A percentile compares a stretch with the other conserved stretches of the same genome.
phyloP scores from a whole-genome alignment of 2,113 vertebrate genomes.

The Scatophagus argus region DNA sequence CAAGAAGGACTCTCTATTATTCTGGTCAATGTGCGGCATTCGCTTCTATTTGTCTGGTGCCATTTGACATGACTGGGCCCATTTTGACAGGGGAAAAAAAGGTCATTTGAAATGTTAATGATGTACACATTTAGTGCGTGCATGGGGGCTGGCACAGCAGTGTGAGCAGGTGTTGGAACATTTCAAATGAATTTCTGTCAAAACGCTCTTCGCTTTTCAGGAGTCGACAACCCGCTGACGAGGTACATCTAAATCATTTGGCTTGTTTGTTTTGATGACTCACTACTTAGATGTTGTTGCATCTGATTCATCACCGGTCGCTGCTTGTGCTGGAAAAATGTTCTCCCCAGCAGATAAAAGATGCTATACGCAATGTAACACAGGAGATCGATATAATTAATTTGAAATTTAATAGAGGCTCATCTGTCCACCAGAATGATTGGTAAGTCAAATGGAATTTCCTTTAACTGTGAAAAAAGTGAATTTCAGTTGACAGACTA shows the following conservation, averaged over 20 bases:
- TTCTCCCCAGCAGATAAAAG: slow-evolving; percentile 14
- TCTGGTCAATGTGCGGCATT: not conserved
- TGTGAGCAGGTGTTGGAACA: not conserved
- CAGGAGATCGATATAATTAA: slow-evolving; percentile 25
- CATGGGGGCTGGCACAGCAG: not conserved
- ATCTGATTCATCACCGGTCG: slow-evolving; percentile 46
- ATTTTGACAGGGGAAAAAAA: slow-evolving; percentile 58
- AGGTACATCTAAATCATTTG: slow-evolving; percentile 48
- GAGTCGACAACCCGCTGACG: slow-evolving; percentile 38
- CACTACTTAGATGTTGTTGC: slow-evolving; percentile 39
- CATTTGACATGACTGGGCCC: not conserved
- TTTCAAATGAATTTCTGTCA: slow-evolving; percentile 47
- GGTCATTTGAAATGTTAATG: slow-evolving; percentile 74
- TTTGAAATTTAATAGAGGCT: slow-evolving; percentile 32
- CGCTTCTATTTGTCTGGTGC: not conserved
- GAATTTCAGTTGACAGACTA: slow-evolving; percentile 4
- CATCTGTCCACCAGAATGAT: slow-evolving; percentile 22
- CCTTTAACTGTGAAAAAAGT: slow-evolving; percentile 27
- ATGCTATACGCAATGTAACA: not conserved
- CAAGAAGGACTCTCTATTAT: not conserved
- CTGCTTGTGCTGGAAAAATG: slow-evolving; percentile 25
- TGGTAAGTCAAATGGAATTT: slow-evolving; percentile 16
- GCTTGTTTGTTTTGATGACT: slow-evolving; percentile 64
- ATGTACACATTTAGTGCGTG: slow-evolving; percentile 9
- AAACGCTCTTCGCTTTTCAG: slow-evolving; percentile 26